Evolutionary conservation across 2,797 vertebrate genomes (phyloP), one percentile per base, ranked within the genome.

Genomic region (Cryptoprocta ferox): DNA sequence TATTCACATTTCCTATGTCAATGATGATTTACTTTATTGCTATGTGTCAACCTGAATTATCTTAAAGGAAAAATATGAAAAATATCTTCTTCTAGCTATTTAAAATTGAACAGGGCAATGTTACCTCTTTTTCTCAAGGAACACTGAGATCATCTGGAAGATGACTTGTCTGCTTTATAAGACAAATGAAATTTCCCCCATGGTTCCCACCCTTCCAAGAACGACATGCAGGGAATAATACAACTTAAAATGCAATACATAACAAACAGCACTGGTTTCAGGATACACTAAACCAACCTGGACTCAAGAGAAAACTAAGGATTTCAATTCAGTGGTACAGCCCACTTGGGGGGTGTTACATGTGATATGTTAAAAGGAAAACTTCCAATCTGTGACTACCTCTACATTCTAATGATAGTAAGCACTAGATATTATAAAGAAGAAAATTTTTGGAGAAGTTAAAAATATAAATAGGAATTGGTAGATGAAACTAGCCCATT

Each of bases 81-180:
- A 85, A 50, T 42, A 79, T 56, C 87, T 96, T 42, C 68, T 92
- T 92, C 85, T 4, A 92, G 81, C 28, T 75, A 70, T 19, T 89
- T 21, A 96, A 87, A 73, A 93, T 7, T 70, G 92, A 65, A 91
- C 28, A 85, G 61, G 63, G 48, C 53, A 94, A 53, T 32, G 6
- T 75, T 65, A 82, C 6, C 8, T 26, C 19, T 92, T 85, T 65
- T 65, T 82, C 66, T 71, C 24, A 89, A 84, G 42, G 61, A 71
- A 94, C 71, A 89, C 4, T 63, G 18, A 15, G 13, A 10, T 0
- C 10, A 84, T 63, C 37, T 59, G 21, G 37, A 76, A 91, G 26
- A 85, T 6, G 19, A 61, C 56, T 24, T 65, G 32, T 70, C 78
- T 68, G 61, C 21, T 87, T 63, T 87, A 65, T 79, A 80, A 81